These are phyloP conservation scores for Cheracebus regulus DNA, from an alignment of 2,797 vertebrate genomes.

Conservation along the genomic window DNA sequence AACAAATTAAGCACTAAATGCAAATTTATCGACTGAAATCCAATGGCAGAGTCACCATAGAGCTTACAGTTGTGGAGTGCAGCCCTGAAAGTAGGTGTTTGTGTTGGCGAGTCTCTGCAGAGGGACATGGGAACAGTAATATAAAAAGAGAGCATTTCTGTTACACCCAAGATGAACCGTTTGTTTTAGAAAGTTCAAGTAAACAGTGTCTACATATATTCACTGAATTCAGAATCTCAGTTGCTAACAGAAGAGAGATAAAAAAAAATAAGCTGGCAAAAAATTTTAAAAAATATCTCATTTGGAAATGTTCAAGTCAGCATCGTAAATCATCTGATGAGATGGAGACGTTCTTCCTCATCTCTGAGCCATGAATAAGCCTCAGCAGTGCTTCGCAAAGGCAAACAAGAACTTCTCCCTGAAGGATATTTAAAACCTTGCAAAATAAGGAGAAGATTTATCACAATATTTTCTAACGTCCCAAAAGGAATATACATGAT, in stretches of 20 bases:
- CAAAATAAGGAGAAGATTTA: background rate
- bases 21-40: constrained; percentile 87
- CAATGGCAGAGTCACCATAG: constrained; percentile 83
- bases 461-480: constrained; percentile 24
- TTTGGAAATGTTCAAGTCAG: constrained; percentile 73
- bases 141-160: constrained; percentile 82
- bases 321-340: constrained; percentile 69
- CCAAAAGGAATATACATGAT: background rate
- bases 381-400: background rate
- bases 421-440: background rate
- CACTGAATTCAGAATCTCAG: constrained; percentile 78
- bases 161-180: constrained; percentile 86
- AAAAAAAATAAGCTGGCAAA: constrained; percentile 70
- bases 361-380: constrained; percentile 60
- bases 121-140: constrained; percentile 85
- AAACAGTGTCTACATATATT: constrained; percentile 84
- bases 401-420: background rate
- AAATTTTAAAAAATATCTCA: constrained; percentile 64
- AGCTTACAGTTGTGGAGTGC: constrained; percentile 76
- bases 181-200: constrained; percentile 86
- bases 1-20: constrained; percentile 88
- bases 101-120: constrained; percentile 82
- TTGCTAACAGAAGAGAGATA: constrained; percentile 83
- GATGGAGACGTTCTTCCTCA: constrained; percentile 61
- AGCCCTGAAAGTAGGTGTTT: constrained; percentile 86